These are phyloP conservation scores for Erithacus rubecula DNA, from an alignment of 2,797 vertebrate species.

Conservation along the genomic window DNA sequence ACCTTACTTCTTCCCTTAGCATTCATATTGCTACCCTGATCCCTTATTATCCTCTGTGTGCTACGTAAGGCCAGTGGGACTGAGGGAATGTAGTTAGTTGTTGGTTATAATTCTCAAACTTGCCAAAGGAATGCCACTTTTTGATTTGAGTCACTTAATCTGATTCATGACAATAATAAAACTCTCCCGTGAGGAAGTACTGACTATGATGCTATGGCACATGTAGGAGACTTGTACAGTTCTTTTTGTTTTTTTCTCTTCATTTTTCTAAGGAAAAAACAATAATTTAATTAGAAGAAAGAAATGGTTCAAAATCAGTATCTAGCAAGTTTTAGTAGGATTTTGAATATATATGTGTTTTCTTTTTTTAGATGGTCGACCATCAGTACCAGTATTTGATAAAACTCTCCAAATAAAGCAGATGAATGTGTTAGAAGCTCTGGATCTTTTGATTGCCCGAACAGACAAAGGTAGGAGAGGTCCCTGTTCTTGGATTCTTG, in stretches of 20 bases:
- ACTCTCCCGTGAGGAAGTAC: background rate
- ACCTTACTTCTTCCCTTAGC: background rate
- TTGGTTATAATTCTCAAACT: background rate
- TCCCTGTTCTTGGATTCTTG: background rate
- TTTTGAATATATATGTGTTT: background rate
- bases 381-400: constrained; percentile 89
- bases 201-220: background rate
- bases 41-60: background rate
- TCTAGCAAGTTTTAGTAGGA: background rate
- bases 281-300: background rate
- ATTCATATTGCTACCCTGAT: background rate
- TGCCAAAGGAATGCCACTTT: background rate
- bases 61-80: background rate
- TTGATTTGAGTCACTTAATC: background rate
- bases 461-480: constrained; percentile 89
- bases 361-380: constrained; percentile 80
- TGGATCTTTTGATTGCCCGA: constrained; percentile 91
- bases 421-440: constrained; percentile 92
- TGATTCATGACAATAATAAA: background rate
- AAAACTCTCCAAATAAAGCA: constrained; percentile 93
- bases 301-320: background rate
- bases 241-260: background rate
- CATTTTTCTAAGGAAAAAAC: background rate
- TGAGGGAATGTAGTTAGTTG: background rate
- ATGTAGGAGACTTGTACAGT: background rate